Percentiles rank a stretch among this genome's conserved stretches.
Conservation (phyloP, 2,888 invertebrate genomes). For the Belgica antarctica region DNA sequence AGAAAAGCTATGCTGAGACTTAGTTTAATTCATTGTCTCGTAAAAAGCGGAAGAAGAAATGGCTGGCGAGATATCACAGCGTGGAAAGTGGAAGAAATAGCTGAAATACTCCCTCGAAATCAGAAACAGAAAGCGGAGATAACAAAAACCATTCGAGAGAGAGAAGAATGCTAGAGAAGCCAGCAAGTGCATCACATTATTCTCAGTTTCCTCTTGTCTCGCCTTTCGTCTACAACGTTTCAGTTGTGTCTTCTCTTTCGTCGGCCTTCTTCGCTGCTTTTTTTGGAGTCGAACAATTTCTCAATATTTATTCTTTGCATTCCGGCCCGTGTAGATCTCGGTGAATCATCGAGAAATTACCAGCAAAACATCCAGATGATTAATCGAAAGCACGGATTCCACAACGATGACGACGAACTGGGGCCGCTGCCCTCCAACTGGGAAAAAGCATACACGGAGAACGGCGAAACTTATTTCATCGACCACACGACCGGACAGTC, state of each 20-base stretch:
- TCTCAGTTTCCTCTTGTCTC: conserved; percentile 18
- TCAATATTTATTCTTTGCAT: background rate
- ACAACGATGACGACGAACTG: conserved; percentile 64
- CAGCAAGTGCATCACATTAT: conserved; percentile 27
- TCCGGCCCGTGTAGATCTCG: conserved; percentile 17
- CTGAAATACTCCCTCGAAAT: conserved; percentile 18
- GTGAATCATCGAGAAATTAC: conserved; percentile 42
- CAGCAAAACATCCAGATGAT: conserved; percentile 29
- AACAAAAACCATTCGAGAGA: no score
- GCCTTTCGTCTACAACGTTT: conserved; percentile 12
- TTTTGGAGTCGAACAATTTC: background rate
- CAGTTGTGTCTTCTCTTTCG: background rate
- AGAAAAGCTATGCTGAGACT: background rate
- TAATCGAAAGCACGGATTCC: conserved; percentile 24
- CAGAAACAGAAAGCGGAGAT: conserved; percentile 21
- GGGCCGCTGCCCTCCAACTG: conserved; percentile 93
- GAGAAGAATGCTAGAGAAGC: conserved; percentile 24
- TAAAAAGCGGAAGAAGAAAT: background rate
- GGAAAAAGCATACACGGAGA: conserved; percentile 96
- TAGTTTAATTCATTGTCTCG: background rate
- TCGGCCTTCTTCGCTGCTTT: background rate
- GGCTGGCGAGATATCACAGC: no score
- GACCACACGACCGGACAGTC: conserved; percentile 96
- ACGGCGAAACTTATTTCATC: conserved; percentile 96
- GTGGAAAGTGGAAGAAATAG: background rate